Evolutionary conservation across 2,113 vertebrate genomes (phyloP), one percentile per base, ranked within the genome.

Genomic region (Neofelis nebulosa): DNA sequence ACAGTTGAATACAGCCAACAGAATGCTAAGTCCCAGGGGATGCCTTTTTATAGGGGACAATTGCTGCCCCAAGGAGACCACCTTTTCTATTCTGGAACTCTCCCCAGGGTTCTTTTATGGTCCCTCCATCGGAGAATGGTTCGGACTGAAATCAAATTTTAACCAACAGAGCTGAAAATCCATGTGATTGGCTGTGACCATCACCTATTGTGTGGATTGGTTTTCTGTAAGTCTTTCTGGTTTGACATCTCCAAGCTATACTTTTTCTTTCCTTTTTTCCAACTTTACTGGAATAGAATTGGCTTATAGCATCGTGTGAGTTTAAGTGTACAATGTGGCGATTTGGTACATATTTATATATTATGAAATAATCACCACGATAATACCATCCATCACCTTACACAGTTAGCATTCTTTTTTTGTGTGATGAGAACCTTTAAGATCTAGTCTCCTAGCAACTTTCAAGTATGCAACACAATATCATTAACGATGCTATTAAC

Each of bases 181-280:
- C 68, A 15, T 0, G 1, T 48, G 11, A 33, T 2, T 29, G 18
- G 8, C 23, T 50, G 15, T 33, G 50, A 87, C 7, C 2, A 2
- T 48, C 31, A 16, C 36, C 79, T 41, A 23, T 3, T 2, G 1
- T 5, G 19, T 25, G 7, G 14, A 41, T 65, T 0, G 0, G 12
- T 19, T 31, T 61, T 65, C 71, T 25, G 9, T 12, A 57, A 25
- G 1, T 21, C 31, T 55, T 48, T 21, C 57, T 38, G 19, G 52
- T 19, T 78, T 52, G 52, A 45, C 19, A 71, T 63, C 76, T 74
- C 91, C 48, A 74, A 68, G 7, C 3, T 25, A 31, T 2, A 10
- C 7, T 36, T 45, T 83, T 10, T 18, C 81, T 25, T 12, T 63
- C 16, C 71, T n/a, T 45, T 31, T 13, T 48, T 18, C 63, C 50